Evolutionary conservation across 1,140 invertebrate genomes (phyloP), one percentile per base, ranked within the genome.

Genomic region (Oryctes rhinoceros): DNA sequence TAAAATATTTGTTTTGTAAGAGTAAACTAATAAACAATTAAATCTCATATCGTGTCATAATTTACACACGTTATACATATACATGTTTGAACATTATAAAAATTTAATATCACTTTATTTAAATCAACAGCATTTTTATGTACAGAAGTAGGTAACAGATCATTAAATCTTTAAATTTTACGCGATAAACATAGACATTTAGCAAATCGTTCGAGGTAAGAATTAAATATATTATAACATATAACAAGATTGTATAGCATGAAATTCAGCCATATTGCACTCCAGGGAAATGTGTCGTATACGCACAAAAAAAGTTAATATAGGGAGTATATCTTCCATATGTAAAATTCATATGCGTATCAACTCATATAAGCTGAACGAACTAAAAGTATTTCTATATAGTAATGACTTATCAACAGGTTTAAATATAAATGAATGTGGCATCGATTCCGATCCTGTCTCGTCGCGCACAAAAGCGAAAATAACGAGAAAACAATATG

Each of bases 311-410:
- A 71, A 71, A 71, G 65, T 71, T 71, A 71, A 71, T 71, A 71
- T 35, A 35, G 11, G 35, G 30, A 71, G 35, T 71, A 71, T 74
- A 79, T 75, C 67, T 37, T 71, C 44, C 78, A 79, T 79, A 79
- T 79, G 78, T 30, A 67, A 67, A 67, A 48, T 71, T 71, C 78
- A 79, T 79, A 79, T 79, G 78, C 20, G 78, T 74, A 74, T 74
- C 78, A 74, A 71, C 78, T 79, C 48, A 65, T 74, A 71, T 5
- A 65, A 78, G 78, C 48, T 39, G 35, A 62, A 78, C 30, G 62
- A 78, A 62, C 78, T 78, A 49, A 30, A 78, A 53, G 24, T 78
- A 76, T 49, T 20, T 48, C 37, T 76, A 76, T 76, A 76, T 47
- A 74, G 24, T 74, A 47, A 76, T 76, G 18, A 76, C 75, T 78